Evolutionary conservation across 2,888 invertebrate species (phyloP).

Genomic region (Pyrrhia umbra): DNA sequence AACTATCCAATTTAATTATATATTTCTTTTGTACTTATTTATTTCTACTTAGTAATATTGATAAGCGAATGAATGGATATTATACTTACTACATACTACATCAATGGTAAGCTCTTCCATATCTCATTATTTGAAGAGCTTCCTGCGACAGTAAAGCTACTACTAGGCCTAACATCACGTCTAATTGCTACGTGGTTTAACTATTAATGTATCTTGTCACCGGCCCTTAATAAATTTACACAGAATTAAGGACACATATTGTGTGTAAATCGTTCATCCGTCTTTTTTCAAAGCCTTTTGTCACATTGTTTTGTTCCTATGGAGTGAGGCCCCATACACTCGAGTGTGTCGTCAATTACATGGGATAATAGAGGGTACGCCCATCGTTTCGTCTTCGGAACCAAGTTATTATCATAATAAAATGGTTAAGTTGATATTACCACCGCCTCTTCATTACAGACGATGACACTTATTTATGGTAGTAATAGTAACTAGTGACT

Average conservation of each 20-base stretch:
- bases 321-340: slow-evolving; percentile 32
- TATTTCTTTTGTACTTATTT: no score
- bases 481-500: slow-evolving; percentile 10
- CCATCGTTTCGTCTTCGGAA: slow-evolving; percentile 51
- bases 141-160: slow-evolving; percentile 1
- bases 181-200: slow-evolving; percentile 52
- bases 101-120: neutral
- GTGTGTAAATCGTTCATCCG: slow-evolving; percentile 64
- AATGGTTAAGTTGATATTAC: slow-evolving; percentile 42
- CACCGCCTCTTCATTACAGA: slow-evolving; percentile 49
- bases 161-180: slow-evolving; percentile 37
- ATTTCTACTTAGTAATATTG: neutral
- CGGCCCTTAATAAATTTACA: slow-evolving; percentile 46
- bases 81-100: neutral
- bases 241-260: slow-evolving; percentile 57
- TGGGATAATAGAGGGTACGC: slow-evolving; percentile 54
- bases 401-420: slow-evolving; percentile 58
- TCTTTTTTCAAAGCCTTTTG: slow-evolving; percentile 55
- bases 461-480: slow-evolving; percentile 44
- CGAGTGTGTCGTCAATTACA: slow-evolving; percentile 51
- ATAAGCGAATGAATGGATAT: neutral
- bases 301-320: slow-evolving; percentile 55
- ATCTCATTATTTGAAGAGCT: neutral
- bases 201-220: slow-evolving; percentile 58
- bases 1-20: no score